Evolutionary conservation across 2,113 vertebrate species (phyloP), one percentile per base, ranked within the genome.

Genomic region (Corynorhinus townsendii): DNA sequence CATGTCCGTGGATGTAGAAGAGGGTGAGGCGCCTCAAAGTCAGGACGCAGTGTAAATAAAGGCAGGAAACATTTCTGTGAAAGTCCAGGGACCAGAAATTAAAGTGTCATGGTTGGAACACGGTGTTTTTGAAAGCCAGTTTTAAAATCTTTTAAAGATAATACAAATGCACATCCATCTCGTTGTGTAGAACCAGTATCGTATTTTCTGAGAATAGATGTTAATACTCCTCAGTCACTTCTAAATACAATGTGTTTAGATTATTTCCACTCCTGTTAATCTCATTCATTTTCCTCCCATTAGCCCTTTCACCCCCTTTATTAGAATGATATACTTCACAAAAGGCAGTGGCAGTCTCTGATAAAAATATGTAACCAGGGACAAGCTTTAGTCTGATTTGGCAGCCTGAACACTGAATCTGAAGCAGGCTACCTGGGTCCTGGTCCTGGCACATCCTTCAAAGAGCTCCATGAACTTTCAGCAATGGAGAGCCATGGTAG

Each of bases 61-160:
- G 11, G 28, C 38, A 92, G 54, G 33, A 95, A 92, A 90, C 19
- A 47, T n/a, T 76, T 43, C 75, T 5, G 4, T 2, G 28, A 45
- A 94, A 73, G n/a, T 66, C 33, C 52, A 56, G 59, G 92, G 52
- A 49, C 69, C 7, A 56, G 38, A 83, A 79, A 68, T 87, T 59
- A 73, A 94, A 84, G 5, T 93, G 82, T 45, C 30, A 68, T n/a
- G 24, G 28, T 14, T 73, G 38, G 45, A 86, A 68, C 26, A 47
- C 16, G 15, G 24, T 14, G 66, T 87, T 90, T 93, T 52, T 87
- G 52, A 86, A 88, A 89, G 47, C 2, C 2, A 88, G 40, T 94
- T 77, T 86, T 84, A 79, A 40, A 86, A 80, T 6, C 4, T 79
- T 89, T 87, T 77, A 81, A 81, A 90, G 92, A 84, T 73, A 85